Conservation (phyloP, 2,113 vertebrate genomes). For the Menura novaehollandiae region DNA sequence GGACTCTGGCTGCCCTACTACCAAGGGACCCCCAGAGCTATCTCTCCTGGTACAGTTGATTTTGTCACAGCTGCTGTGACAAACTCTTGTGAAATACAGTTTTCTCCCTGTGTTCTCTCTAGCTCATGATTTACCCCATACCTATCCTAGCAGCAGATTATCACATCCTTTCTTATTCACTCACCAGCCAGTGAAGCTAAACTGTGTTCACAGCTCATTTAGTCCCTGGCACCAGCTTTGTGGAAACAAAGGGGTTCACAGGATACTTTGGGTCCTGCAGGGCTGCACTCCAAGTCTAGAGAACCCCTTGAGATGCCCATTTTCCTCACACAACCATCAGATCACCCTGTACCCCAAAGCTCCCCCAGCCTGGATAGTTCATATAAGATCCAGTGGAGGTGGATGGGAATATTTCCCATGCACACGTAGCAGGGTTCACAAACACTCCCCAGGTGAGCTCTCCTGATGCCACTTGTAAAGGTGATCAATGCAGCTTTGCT, state of each 20-base stretch:
- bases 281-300: neutral
- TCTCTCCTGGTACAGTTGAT: neutral
- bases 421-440: neutral
- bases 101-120: neutral
- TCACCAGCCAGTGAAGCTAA: neutral
- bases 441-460: neutral
- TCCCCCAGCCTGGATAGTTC: no score
- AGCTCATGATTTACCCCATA: neutral
- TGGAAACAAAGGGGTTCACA: neutral
- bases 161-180: neutral
- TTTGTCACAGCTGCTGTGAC: neutral
- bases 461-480: neutral
- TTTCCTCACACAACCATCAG: neutral
- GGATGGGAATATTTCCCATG: neutral
- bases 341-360: neutral
- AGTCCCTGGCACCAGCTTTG: neutral
- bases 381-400: neutral
- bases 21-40: neutral
- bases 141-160: neutral
- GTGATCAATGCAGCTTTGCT: neutral
- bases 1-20: neutral
- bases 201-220: neutral
- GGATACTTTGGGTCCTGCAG: neutral
- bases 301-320: neutral
- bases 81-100: fast-evolving